A percentile compares a stretch with the other conserved stretches of the same genome.
Conservation (phyloP, 2,113 vertebrate genomes). For the Dipodomys merriami region DNA sequence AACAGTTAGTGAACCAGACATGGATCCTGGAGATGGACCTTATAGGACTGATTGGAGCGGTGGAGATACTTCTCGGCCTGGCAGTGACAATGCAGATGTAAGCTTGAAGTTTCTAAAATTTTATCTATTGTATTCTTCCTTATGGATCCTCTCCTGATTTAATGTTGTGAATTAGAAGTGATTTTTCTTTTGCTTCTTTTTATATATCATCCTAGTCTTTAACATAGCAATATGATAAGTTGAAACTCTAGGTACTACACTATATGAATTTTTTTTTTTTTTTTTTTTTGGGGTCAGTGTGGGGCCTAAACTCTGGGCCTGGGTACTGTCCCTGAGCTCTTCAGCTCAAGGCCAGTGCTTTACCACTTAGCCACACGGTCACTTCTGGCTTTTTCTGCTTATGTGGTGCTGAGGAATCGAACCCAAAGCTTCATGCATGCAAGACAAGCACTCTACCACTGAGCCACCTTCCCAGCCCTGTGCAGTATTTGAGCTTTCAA, state of each 20-base stretch:
- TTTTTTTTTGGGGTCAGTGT: too few relatives aligned
- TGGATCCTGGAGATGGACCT: conserved; percentile 83
- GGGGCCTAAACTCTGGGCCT: too few relatives aligned
- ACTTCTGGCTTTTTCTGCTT: too few relatives aligned
- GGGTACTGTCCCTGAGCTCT: too few relatives aligned
- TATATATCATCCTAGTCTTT: neutral
- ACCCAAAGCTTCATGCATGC: too few relatives aligned
- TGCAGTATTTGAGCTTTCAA: neutral
- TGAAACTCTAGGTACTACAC: conserved; percentile 10
- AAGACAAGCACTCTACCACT: too few relatives aligned
- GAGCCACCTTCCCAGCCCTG: too few relatives aligned
- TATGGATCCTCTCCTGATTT: neutral
- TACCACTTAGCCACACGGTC: too few relatives aligned
- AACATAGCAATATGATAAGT: neutral
- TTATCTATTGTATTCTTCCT: neutral
- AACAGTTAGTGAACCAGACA: conserved; percentile 89
- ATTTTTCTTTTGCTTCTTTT: conserved; percentile 29
- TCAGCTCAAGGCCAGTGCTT: too few relatives aligned
- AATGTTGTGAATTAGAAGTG: neutral
- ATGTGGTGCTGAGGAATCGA: too few relatives aligned
- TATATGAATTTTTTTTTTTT: neutral
- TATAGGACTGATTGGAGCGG: conserved; percentile 81
- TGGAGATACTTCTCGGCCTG: conserved; percentile 84
- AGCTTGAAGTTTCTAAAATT: conserved; percentile 66
- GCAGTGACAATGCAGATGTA: conserved; percentile 87